Evolutionary conservation across 2,888 invertebrate species (phyloP), one percentile per base, ranked within the genome.

Genomic region (Caradrina clavipalpis): DNA sequence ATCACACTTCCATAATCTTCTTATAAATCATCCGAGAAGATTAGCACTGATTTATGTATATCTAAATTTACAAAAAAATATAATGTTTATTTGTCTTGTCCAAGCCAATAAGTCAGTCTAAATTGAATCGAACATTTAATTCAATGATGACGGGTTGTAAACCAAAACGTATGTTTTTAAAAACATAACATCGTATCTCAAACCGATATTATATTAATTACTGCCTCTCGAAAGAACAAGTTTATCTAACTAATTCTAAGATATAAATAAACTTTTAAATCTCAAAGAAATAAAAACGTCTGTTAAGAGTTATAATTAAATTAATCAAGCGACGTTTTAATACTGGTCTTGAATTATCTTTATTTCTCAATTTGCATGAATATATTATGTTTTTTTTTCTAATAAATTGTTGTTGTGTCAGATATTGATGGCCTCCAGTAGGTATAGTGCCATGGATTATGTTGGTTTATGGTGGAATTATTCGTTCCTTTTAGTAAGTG

Each of bases 361-460:
- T 77, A 83, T 80, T 80, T 83, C 84, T 83, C 70, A 76, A 83
- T 82, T 84, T 82, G 77, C 60, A 73, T 76, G 10, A 65, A 66
- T 51, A 56, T 22, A 71, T 71, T 39, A 71, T 71, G 51, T 59
- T 62, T 51, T 76, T 64, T 57, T 57, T 65, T 21, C 3, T 11
- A 1, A 26, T 51, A 71, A 59, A 69, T 60, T 57, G 57, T 56
- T 67, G 19, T 62, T 72, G 35, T 51, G 35, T n/a, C 31, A 47
- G 45, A 35, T 31, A 50, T 47, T 0, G 2, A 49, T 57, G 42
- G 31, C 47, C 19, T 31, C 19, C 8, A 53, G 69, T n/a, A n/a
- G n/a, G n/a, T 57, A 13, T 66, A 17, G n/a, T 51, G 17, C 17
- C 19, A 31, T 49, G 19, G 17, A 47, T 49, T 17, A 47, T 26